Conservation (phyloP, 2,113 vertebrate genomes). For the Gymnobelideus leadbeateri region DNA sequence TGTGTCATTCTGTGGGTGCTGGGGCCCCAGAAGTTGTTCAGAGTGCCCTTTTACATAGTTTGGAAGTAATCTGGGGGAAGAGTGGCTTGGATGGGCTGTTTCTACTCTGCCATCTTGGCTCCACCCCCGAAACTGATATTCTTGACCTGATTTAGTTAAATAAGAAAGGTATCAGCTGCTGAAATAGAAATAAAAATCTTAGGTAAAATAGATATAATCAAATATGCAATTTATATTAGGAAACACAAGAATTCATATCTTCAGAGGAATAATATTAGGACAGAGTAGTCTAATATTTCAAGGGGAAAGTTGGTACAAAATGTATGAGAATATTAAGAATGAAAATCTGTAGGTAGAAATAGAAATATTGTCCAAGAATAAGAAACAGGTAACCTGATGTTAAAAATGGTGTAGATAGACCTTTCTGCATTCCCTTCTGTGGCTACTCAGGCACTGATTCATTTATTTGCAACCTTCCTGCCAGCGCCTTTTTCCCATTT, state of each 20-base stretch:
- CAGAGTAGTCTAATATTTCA: not conserved
- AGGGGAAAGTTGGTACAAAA: not conserved
- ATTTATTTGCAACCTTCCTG: not conserved
- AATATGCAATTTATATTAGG: not conserved
- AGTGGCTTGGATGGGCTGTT: too few relatives aligned
- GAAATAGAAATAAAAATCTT: not conserved
- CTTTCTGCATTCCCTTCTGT: not conserved
- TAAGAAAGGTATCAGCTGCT: not conserved
- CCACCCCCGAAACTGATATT: not conserved
- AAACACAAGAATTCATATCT: not conserved
- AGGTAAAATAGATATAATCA: not conserved
- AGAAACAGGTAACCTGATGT: rapidly evolving
- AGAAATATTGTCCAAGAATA: not conserved
- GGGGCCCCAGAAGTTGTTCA: too few relatives aligned
- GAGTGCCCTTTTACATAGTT: too few relatives aligned
- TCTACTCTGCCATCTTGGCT: too few relatives aligned
- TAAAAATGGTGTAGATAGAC: not conserved
- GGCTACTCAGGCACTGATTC: not conserved
- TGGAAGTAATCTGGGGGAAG: too few relatives aligned
- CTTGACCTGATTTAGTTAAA: not conserved
- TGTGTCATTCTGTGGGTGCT: too few relatives aligned
- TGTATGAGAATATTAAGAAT: not conserved
- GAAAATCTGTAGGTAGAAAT: not conserved
- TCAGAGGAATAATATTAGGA: not conserved
- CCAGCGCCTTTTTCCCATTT: not conserved